Conservation (phyloP, 2,113 vertebrate species). For the Oenanthe melanoleuca region DNA sequence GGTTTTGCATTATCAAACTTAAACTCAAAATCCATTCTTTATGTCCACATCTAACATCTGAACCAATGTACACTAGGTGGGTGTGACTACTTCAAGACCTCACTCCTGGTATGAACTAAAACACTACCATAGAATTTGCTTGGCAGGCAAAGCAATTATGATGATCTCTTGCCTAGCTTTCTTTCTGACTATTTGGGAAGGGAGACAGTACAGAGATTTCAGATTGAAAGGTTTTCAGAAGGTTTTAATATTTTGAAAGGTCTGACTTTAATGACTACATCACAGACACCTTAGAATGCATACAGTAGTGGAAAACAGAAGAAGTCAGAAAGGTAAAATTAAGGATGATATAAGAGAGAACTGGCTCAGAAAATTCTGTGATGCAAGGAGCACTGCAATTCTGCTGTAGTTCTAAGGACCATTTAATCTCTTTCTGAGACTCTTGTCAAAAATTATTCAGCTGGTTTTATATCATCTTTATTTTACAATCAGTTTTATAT, state of each 20-base stretch:
- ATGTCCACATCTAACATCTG: not conserved
- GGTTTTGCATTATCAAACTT: not conserved
- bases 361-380: not conserved
- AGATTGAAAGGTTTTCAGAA: not conserved
- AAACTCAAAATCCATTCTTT: not conserved
- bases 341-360: not conserved
- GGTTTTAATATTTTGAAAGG: not conserved
- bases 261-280: not conserved
- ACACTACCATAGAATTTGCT: fast-evolving
- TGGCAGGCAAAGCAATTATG: not conserved
- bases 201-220: not conserved
- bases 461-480: constrained; percentile 1
- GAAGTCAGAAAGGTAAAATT: not conserved
- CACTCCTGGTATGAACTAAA: not conserved
- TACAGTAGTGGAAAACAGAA: not conserved
- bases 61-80: not conserved
- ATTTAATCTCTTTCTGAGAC: not conserved
- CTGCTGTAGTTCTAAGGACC: not conserved
- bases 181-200: not conserved
- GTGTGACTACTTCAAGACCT: not conserved
- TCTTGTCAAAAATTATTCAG: not conserved
- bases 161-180: not conserved
- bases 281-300: not conserved
- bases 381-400: not conserved
- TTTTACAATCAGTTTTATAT: constrained; percentile 7